These are phyloP conservation scores for Aphidius gifuensis DNA, from an alignment of 1,140 invertebrate genomes.

Conservation along the genomic window DNA sequence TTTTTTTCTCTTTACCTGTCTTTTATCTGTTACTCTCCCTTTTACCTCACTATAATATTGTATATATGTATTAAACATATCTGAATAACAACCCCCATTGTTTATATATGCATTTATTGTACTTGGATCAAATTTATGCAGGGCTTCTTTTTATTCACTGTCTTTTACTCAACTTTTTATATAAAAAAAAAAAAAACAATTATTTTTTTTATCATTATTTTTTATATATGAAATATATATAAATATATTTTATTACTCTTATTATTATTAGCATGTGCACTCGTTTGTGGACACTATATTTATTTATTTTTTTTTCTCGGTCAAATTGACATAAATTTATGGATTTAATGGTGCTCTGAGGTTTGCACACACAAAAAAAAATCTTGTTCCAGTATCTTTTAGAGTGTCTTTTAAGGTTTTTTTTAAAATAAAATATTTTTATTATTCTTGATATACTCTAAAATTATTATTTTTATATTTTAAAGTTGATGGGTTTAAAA, in stretches of 20 bases:
- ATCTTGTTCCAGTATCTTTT: background rate
- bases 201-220: no score
- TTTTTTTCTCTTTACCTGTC: no score
- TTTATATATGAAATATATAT: no score
- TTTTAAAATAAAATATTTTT: background rate
- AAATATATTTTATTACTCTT: no score
- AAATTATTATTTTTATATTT: background rate
- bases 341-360: conserved; percentile 20
- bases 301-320: conserved; percentile 2
- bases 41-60: conserved; percentile 1
- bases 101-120: conserved; percentile 28
- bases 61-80: conserved; percentile 21
- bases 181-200: no score
- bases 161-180: conserved; percentile 21
- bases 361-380: background rate
- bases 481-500: background rate
- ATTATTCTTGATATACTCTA: background rate
- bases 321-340: conserved; percentile 22
- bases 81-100: conserved; percentile 26
- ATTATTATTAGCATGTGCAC: no score
- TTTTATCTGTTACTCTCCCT: no score
- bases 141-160: conserved; percentile 22
- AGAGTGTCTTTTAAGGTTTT: background rate
- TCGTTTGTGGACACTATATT: background rate
- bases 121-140: conserved; percentile 37